Evolutionary conservation across 2,113 vertebrate species (phyloP).

Genomic region (Gavialis gangeticus): DNA sequence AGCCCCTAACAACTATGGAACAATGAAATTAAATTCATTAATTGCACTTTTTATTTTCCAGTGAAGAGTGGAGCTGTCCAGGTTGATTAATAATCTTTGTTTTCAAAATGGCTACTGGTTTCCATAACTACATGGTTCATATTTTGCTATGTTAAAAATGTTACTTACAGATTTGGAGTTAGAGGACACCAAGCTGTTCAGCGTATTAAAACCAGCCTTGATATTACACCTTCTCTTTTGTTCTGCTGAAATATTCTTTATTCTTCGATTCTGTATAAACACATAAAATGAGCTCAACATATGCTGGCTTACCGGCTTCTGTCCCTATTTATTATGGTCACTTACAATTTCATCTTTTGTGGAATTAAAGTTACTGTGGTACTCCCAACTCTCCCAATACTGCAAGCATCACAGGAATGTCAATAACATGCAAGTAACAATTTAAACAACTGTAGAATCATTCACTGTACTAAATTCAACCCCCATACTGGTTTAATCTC

Average conservation of each 20-base stretch:
- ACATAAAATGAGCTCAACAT: not conserved
- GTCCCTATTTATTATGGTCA: not conserved
- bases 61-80: not conserved
- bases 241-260: slow-evolving; percentile 91
- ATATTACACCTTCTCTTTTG: slow-evolving; percentile 96
- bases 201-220: slow-evolving; percentile 89
- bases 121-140: not conserved
- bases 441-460: not conserved
- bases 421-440: not conserved
- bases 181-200: slow-evolving; percentile 88
- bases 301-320: not conserved
- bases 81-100: not conserved
- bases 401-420: not conserved
- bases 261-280: slow-evolving; percentile 85
- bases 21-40: not conserved
- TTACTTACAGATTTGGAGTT: slow-evolving; percentile 85
- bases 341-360: not conserved
- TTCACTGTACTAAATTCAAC: not conserved
- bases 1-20: too few relatives aligned
- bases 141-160: not conserved
- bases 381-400: not conserved
- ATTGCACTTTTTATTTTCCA: not conserved
- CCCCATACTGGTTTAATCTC: not conserved
- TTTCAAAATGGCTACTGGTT: not conserved
- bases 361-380: not conserved